Evolutionary conservation across 2,113 vertebrate genomes (phyloP), one percentile per base, ranked within the genome.

Genomic region (Gallinago jamesoni): DNA sequence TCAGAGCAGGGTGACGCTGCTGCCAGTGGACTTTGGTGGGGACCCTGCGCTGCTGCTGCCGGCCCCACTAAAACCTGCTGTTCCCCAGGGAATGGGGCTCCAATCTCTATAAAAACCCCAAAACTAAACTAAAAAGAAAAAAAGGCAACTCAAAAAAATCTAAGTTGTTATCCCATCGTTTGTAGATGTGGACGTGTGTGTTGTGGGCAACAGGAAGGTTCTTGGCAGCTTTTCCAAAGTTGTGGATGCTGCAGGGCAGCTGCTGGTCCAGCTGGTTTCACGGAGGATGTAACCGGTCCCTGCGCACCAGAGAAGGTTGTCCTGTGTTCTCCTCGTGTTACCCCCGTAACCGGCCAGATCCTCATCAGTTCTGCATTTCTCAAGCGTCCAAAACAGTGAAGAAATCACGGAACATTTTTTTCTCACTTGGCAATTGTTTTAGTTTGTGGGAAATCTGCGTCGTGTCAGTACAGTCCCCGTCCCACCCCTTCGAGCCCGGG

Each of bases 11-110:
- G 23, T 27, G 53, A 39, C 18, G 10, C n/a, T 7, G 19, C 43
- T 55, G 75, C 48, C 23, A 7, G 57, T 0, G 33, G 17, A 9
- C 39, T 15, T 0, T 1, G 0, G 7, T 6, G 55, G 74, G 74
- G 13, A 63, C 47, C 67, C 7, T 1, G 1, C 2, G 17, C 48
- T 45, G 70, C 59, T 20, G 63, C 62, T 12, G 37, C 70, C 57
- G 13, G 22, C 31, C 72, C 5, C 2, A 6, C 63, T 23, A 5
- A 39, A 45, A 17, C 21, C 3, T 13, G 3, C 57, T 43, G 22
- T n/a, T 64, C 70, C 56, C 47, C n/a, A 18, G 31, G 72, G 57
- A 10, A 48, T 21, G 59, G 66, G 22, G 27, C 12, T 64, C 62
- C 30, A 16, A 56, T 20, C 17, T 33, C 53, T 50, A 33, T 9